Evolutionary conservation across 2,113 vertebrate species (phyloP), one percentile per base, ranked within the genome.

Genomic region (Hippolais icterina): DNA sequence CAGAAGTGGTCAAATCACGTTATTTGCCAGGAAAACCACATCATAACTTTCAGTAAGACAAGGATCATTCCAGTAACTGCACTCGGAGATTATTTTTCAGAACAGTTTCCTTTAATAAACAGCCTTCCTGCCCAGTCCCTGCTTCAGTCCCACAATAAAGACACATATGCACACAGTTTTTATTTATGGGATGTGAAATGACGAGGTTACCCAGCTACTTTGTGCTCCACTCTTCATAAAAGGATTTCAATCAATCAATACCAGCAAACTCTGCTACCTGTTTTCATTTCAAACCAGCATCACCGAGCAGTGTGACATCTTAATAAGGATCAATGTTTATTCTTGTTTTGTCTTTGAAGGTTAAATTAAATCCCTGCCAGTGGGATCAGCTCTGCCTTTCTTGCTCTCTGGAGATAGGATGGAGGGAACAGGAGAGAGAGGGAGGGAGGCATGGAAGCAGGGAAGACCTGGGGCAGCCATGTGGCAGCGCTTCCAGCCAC

Each of bases 11-110:
- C 85, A 93, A 56, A 84, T 47, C 44, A 23, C 47, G 11, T 20
- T 54, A 22, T 53, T 66, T 42, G 69, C 91, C 87, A 89, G 86
- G 57, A 66, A 96, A 97, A 92, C 57, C 87, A 74, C 92, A 89
- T 16, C 41, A 11, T 33, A 83, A 74, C 90, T 93, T 46, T 79
- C 87, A 53, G 80, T 22, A 71, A 92, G 83, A 39, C 64, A 31
- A 89, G 65, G 82, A 42, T 41, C 1, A 0, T 96, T 95, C 86
- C 77, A n/a, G 77, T 70, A 92, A 96, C 52, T 57, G 56, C 10
- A 7, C 53, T 79, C 41, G 72, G 86, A 4, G 9, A 81, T 71
- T 68, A 42, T 56, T 92, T 65, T 94, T 79, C 72, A 20, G n/a
- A 90, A 22, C 2, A 4, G 65, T 39, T 94, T 92, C 70, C 72